Evolutionary conservation across 2,113 vertebrate genomes (phyloP).

Genomic region (Hymenochirus boettgeri): DNA sequence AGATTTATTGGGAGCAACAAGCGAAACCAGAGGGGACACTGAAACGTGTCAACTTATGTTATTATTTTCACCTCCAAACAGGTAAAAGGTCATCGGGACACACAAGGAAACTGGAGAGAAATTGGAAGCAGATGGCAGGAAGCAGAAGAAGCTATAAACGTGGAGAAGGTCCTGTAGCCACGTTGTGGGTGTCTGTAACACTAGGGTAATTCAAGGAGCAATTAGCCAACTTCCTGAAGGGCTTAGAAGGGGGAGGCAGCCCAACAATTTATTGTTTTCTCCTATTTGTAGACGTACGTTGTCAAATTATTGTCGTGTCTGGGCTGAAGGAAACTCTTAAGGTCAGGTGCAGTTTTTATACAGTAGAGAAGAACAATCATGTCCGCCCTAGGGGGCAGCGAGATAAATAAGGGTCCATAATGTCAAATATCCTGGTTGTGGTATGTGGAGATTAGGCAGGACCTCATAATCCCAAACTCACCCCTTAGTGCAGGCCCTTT

Average conservation of each 20-base stretch:
- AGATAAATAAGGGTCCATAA: too few species aligned
- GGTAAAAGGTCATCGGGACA: conserved; percentile 47
- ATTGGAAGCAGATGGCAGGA: conserved; percentile 61
- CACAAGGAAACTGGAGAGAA: conserved; percentile 34
- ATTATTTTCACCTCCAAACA: conserved; percentile 45
- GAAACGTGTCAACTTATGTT: neutral
- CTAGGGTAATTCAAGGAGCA: conserved; percentile 29
- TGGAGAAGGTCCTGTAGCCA: conserved; percentile 46
- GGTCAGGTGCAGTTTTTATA: conserved; percentile 31
- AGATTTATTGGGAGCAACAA: conserved; percentile 10
- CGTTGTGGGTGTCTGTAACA: conserved; percentile 37
- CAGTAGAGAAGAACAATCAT: too few species aligned
- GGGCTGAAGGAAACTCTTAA: conserved; percentile 42
- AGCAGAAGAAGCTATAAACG: conserved; percentile 47
- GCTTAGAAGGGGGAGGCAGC: conserved; percentile 27
- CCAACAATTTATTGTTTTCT: conserved; percentile 30
- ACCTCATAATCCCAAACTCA: too few species aligned
- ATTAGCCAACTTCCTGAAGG: conserved; percentile 44
- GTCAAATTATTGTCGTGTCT: neutral
- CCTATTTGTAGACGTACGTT: conserved; percentile 33
- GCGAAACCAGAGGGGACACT: fast-evolving
- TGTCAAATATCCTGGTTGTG: too few species aligned
- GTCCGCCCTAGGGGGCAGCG: too few species aligned
- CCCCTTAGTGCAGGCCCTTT: too few species aligned
- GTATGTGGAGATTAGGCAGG: too few species aligned